Conservation (phyloP, 2,797 vertebrate genomes). For the Lagorchestes hirsutus region DNA sequence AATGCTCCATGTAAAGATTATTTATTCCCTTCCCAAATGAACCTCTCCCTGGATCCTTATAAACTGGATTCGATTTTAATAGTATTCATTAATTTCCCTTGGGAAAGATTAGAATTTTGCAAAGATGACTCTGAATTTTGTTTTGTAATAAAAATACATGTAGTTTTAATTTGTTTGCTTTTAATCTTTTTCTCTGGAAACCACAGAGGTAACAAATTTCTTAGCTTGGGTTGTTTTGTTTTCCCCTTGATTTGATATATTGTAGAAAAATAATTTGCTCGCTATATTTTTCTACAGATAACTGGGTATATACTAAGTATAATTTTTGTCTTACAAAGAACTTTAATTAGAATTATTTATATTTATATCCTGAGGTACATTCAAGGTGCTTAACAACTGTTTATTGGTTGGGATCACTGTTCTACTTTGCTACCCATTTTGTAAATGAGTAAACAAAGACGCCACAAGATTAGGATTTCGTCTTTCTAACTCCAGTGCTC, state of each 20-base stretch:
- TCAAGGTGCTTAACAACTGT: not conserved
- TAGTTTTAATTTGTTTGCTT: conserved; percentile 32
- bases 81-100: conserved; percentile 47
- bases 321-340: not conserved
- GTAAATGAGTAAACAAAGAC: fast-evolving
- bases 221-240: not conserved
- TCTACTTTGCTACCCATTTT: not conserved
- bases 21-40: not conserved
- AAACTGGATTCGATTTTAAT: not conserved
- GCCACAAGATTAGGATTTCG: not conserved
- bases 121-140: conserved; percentile 22
- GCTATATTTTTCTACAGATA: not conserved
- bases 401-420: fast-evolving
- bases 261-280: not conserved
- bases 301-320: not conserved
- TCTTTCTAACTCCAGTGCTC: not conserved
- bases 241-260: not conserved
- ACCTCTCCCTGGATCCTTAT: not conserved
- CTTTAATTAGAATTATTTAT: not conserved
- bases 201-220: not conserved
- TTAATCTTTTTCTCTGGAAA: conserved; percentile 47
- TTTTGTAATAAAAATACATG: conserved; percentile 45
- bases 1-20: not conserved
- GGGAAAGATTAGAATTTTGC: conserved; percentile 38
- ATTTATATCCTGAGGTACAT: not conserved